These are phyloP conservation scores for Heterodera schachtii DNA, from an alignment of 1,140 invertebrate species.

Conservation along the genomic window DNA sequence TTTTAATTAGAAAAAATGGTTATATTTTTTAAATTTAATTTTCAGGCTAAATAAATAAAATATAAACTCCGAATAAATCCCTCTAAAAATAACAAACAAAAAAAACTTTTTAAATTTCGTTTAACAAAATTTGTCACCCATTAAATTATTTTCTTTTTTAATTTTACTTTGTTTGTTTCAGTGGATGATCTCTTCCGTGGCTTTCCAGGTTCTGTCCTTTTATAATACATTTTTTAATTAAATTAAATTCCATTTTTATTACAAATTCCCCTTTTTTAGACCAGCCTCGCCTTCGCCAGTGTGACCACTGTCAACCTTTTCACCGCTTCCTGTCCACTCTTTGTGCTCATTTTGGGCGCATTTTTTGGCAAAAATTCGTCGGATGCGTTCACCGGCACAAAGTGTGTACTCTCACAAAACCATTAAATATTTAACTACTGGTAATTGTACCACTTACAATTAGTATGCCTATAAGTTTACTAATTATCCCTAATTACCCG, in stretches of 20 bases:
- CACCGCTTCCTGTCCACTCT: constrained; percentile 51
- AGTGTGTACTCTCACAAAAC: neutral
- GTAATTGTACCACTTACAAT: no score
- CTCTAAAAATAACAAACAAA: no score
- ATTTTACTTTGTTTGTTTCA: constrained; percentile 29
- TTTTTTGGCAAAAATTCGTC: constrained; percentile 36
- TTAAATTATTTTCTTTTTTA: no score
- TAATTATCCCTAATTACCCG: no score
- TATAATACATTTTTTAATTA: neutral
- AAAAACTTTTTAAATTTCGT: neutral
- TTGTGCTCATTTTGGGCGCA: constrained; percentile 51
- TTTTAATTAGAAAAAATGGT: no score
- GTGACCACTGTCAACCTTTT: constrained; percentile 50
- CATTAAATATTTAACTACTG: no score
- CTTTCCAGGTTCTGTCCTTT: constrained; percentile 37
- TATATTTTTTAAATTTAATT: no score
- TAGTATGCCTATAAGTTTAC: neutral
- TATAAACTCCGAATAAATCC: no score
- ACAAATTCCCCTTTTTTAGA: neutral
- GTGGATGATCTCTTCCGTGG: constrained; percentile 44
- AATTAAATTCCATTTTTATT: no score
- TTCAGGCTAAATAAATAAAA: no score
- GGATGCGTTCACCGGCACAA: constrained; percentile 41
- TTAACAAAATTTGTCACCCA: constrained; percentile 5
- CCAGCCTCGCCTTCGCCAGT: constrained; percentile 31